phyloP scores from a whole-genome alignment of 2,113 vertebrate genomes.

The Aegotheles bennettii region DNA sequence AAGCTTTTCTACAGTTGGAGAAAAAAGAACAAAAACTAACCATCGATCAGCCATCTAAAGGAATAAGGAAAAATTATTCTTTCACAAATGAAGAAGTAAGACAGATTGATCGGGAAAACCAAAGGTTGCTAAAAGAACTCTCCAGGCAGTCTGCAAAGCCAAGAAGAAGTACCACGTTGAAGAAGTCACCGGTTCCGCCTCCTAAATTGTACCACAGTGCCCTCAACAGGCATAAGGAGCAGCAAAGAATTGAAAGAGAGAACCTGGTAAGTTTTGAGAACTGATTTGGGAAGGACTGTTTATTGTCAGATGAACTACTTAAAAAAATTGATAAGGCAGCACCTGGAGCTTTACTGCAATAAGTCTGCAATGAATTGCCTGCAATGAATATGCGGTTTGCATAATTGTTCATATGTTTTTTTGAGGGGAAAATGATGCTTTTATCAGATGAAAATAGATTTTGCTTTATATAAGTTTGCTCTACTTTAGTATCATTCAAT shows the following conservation, averaged over 20 bases:
- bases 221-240: slow-evolving; percentile 88
- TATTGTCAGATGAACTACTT: background rate
- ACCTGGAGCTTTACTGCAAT: background rate
- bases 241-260: slow-evolving; percentile 89
- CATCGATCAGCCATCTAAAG: slow-evolving; percentile 61
- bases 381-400: background rate
- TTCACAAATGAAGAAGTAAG: slow-evolving; percentile 86
- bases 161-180: slow-evolving; percentile 41
- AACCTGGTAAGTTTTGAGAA: slow-evolving; percentile 83
- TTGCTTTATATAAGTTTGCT: background rate
- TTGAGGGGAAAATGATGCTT: background rate
- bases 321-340: background rate
- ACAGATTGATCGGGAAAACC: slow-evolving; percentile 89
- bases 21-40: slow-evolving; percentile 70
- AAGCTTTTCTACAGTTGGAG: slow-evolving; percentile 82
- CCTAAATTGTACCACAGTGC: slow-evolving; percentile 81
- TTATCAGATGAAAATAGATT: background rate
- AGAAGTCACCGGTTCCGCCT: slow-evolving; percentile 35
- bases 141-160: slow-evolving; percentile 74
- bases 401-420: background rate
- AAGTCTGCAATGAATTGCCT: background rate
- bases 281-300: background rate
- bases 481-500: background rate
- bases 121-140: slow-evolving; percentile 85
- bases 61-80: slow-evolving; percentile 85